Evolutionary conservation across 2,113 vertebrate genomes (phyloP), one percentile per base, ranked within the genome.

Genomic region (Mixornis gularis): DNA sequence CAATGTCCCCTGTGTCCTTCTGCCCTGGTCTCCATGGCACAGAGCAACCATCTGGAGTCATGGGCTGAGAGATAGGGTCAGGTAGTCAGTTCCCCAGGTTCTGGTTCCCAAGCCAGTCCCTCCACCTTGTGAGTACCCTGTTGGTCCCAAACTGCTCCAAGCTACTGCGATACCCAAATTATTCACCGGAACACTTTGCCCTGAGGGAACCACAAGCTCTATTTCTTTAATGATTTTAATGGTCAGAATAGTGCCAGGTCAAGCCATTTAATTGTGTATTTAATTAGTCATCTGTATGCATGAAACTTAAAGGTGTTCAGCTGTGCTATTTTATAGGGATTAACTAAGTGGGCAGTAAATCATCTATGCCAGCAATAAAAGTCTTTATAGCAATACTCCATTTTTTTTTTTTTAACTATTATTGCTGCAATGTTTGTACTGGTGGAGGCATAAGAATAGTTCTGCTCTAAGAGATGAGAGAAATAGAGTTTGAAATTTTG

Each of bases 211-310:
- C 41, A 91, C 93, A 94, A 97, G 86, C 89, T 96, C 94, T 97
- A 89, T 93, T 97, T 97, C 96, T 97, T 96, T 97, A 97, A 97
- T 85, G 77, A 92, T 95, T 95, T 96, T 96, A 95, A 94, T 94
- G 96, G 96, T 96, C 95, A 96, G 85, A 97, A 97, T 96, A 96
- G 92, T 96, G 94, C 95, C 97, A 95, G 97, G 97, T 97, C 96
- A 98, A 97, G 92, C 66, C 82, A 95, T 97, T 98, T 97, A 98
- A 97, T 90, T 96, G 93, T 95, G 95, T 96, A 95, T 95, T 98
- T 98, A 98, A 98, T 97, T 97, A 97, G 97, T 97, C 97, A 97
- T 98, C 96, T 97, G 93, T 97, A 97, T 97, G 96, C 96, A 97
- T 96, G 97, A 96, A 97, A 97, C 96, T 97, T 97, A 97, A 96